A percentile compares a stretch with the other conserved stretches of the same genome.
Conservation (phyloP, 1,140 invertebrate genomes). For the Bemisia tabaci region DNA sequence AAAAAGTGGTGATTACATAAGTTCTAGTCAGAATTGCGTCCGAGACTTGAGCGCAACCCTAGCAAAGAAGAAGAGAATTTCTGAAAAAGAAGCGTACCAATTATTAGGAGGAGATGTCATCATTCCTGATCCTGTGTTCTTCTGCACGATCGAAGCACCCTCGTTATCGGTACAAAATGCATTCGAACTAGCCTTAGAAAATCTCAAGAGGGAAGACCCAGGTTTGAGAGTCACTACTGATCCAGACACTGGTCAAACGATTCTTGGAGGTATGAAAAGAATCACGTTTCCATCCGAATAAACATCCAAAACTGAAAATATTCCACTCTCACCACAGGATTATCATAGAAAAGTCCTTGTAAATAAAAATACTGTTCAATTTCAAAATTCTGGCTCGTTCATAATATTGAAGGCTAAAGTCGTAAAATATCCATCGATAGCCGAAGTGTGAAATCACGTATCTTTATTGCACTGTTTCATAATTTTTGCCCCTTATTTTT, state of each 20-base stretch:
- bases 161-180: slow-evolving; percentile 55
- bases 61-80: slow-evolving; percentile 25
- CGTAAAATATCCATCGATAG: no score
- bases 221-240: slow-evolving; percentile 68
- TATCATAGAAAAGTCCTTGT: no score
- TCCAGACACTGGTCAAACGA: slow-evolving; percentile 67
- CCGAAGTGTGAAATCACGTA: no score
- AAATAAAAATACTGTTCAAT: no score
- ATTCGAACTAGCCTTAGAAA: slow-evolving; percentile 70
- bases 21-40: slow-evolving; percentile 40
- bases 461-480: no score
- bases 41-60: slow-evolving; percentile 41
- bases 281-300: no score
- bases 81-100: slow-evolving; percentile 25
- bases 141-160: slow-evolving; percentile 90
- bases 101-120: slow-evolving; percentile 43
- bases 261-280: slow-evolving; percentile 46
- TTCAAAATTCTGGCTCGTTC: no score
- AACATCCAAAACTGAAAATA: no score
- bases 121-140: slow-evolving; percentile 88
- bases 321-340: no score
- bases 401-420: no score
- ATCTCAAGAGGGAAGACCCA: slow-evolving; percentile 85
- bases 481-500: no score
- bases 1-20: slow-evolving; percentile 74